Evolutionary conservation across 2,113 vertebrate species (phyloP).

Genomic region (Mixornis gularis): DNA sequence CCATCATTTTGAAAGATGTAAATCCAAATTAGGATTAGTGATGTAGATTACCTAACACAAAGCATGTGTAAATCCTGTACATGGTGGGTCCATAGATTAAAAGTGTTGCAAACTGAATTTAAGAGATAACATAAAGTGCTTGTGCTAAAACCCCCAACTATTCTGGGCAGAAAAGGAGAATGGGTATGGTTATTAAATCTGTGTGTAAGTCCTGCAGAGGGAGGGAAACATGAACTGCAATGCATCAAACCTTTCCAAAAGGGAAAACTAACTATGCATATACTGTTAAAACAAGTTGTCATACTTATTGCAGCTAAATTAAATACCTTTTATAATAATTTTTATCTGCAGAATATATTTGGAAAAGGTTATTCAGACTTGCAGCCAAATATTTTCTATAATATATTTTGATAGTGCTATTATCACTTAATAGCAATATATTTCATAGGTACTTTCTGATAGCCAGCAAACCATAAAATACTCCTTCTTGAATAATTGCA

Average conservation of each 20-base stretch:
- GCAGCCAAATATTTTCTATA: neutral
- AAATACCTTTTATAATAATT: neutral
- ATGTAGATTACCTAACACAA: constrained; percentile 20
- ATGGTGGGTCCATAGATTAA: neutral
- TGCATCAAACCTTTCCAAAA: neutral
- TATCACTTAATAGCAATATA: neutral
- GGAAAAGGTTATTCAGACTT: constrained; percentile 9
- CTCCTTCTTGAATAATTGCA: neutral
- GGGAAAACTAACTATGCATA: neutral
- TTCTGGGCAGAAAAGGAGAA: neutral
- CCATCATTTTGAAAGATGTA: constrained; percentile 23
- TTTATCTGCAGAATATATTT: neutral
- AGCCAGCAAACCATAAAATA: neutral
- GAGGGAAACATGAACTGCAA: neutral
- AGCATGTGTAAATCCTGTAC: neutral
- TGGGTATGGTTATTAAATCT: neutral
- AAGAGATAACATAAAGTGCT: neutral
- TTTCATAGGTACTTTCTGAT: neutral
- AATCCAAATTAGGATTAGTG: constrained; percentile 54
- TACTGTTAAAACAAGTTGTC: neutral
- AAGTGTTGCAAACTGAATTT: constrained; percentile 29
- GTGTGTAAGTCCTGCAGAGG: neutral
- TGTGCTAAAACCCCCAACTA: neutral
- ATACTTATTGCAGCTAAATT: neutral
- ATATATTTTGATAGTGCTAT: neutral